A percentile compares a stretch with the other conserved stretches of the same genome.
These are phyloP conservation scores for Ceraclea dissimilis DNA, from an alignment of 2,888 invertebrate species.

Conservation along the genomic window DNA sequence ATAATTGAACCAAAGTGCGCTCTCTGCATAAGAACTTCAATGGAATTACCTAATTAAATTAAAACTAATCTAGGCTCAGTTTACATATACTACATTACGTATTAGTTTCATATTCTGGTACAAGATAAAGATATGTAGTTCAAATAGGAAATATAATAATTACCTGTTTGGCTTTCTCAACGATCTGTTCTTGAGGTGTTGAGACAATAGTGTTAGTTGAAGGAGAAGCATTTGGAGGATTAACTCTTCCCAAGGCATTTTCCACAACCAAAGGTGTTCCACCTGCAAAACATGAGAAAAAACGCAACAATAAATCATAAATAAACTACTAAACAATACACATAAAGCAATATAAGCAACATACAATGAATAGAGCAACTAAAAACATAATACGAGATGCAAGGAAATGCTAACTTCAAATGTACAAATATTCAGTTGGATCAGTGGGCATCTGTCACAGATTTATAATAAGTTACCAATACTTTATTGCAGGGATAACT, in stretches of 20 bases:
- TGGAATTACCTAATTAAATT: no score
- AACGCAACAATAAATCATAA: slow-evolving; percentile 7
- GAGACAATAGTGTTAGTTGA: slow-evolving; percentile 29
- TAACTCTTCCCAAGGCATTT: slow-evolving; percentile 31
- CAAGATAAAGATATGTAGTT: neutral
- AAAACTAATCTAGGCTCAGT: no score
- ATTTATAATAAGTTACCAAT: neutral
- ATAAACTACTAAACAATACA: neutral
- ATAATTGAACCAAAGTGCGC: no score
- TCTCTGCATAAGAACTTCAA: no score
- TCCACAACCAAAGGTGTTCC: slow-evolving; percentile 43
- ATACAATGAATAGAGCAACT: no score
- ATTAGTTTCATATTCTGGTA: no score
- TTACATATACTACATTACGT: no score
- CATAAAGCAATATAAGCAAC: neutral
- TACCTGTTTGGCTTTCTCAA: slow-evolving; percentile 77
- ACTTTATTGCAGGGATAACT: neutral
- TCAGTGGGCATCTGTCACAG: no score
- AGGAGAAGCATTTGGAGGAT: slow-evolving; percentile 24
- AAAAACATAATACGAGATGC: neutral
- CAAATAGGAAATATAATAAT: neutral
- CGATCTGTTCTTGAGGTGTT: slow-evolving; percentile 62
- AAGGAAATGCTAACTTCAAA: no score
- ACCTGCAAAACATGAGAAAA: slow-evolving; percentile 35
- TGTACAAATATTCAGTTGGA: no score